Percentiles rank a stretch among this genome's conserved stretches.
These are phyloP conservation scores for Acropternis orthonyx DNA, from an alignment of 2,797 vertebrate species.

Conservation along the genomic window DNA sequence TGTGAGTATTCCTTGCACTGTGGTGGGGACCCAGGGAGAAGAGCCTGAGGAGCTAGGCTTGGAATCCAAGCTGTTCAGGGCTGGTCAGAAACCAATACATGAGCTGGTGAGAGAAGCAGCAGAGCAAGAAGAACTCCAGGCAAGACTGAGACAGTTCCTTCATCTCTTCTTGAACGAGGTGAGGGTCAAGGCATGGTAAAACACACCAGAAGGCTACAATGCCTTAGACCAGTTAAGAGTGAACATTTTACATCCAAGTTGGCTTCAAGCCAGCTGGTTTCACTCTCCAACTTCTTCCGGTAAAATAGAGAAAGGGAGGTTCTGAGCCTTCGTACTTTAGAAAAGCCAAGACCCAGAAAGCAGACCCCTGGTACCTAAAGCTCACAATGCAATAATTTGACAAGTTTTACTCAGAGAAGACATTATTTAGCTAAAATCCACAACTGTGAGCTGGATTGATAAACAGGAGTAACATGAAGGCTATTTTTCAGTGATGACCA, in stretches of 20 bases:
- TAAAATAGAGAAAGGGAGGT: neutral
- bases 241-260: neutral
- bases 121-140: neutral
- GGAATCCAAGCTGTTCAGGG: neutral
- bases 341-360: neutral
- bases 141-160: neutral
- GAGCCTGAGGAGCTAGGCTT: neutral
- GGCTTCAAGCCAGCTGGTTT: neutral
- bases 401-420: neutral
- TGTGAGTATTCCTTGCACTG: neutral
- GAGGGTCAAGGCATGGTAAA: neutral
- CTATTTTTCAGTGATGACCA: neutral
- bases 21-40: neutral
- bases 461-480: neutral
- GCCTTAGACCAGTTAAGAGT: neutral
- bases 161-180: neutral
- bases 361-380: fast-evolving
- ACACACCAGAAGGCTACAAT: neutral
- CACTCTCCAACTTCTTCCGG: neutral
- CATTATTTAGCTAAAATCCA: neutral
- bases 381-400: neutral
- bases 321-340: neutral
- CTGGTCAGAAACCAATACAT: neutral
- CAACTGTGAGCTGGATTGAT: neutral
- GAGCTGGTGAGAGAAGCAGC: neutral